phyloP scores from a whole-genome alignment of 2,113 vertebrate species.

The Echinops telfairi region DNA sequence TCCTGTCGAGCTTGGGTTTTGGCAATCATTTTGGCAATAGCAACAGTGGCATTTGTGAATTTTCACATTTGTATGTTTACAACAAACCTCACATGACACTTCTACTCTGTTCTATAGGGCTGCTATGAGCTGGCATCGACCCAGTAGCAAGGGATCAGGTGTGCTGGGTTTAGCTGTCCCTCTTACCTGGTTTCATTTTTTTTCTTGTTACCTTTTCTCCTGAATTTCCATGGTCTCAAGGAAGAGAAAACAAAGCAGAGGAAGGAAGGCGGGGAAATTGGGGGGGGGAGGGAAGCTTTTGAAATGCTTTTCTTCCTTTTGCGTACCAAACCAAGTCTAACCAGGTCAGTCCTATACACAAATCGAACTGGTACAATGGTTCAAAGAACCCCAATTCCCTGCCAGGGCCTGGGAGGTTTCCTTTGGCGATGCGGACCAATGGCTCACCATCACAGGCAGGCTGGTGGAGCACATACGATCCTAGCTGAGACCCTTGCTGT shows the following conservation, averaged over 20 bases:
- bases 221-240: neutral
- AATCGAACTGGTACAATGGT: neutral
- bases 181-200: neutral
- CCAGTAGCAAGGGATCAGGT: neutral
- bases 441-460: neutral
- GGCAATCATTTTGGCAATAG: neutral
- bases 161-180: neutral
- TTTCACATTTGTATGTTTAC: neutral
- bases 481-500: neutral
- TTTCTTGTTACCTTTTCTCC: neutral
- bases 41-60: neutral
- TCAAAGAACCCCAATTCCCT: neutral
- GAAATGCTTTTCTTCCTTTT: conserved; percentile 21
- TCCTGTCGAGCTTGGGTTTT: neutral
- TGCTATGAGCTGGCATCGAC: too few species aligned
- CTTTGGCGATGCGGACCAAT: neutral
- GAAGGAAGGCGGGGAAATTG: neutral
- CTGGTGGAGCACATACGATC: neutral
- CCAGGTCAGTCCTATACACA: neutral
- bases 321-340: neutral
- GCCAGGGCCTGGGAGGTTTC: neutral
- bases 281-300: neutral
- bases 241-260: neutral
- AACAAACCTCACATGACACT: neutral
- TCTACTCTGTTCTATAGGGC: too few species aligned